phyloP scores from a whole-genome alignment of 2,888 invertebrate species.

The Yponomeuta evonymella region DNA sequence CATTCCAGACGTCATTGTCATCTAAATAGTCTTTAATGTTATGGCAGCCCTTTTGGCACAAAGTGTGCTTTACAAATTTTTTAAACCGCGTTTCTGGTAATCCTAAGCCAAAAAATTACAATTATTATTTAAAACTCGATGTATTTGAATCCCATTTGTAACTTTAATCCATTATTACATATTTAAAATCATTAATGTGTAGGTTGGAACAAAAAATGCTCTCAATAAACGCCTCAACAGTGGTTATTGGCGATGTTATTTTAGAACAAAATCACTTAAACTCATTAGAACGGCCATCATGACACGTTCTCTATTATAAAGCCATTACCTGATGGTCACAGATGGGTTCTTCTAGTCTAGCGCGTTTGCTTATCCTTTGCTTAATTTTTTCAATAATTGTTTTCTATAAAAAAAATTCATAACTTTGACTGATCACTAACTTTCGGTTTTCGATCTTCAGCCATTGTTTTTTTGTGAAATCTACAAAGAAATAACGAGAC shows the following conservation, averaged over 20 bases:
- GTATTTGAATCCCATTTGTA: background rate
- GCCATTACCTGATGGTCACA: conserved; percentile 30
- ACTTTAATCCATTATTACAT: background rate
- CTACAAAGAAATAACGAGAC: too few relatives aligned
- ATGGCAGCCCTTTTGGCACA: too few relatives aligned
- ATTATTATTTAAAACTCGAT: too few relatives aligned
- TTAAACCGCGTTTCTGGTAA: too few relatives aligned
- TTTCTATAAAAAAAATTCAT: too few relatives aligned
- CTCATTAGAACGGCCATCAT: conserved; percentile 32
- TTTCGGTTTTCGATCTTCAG: too few relatives aligned
- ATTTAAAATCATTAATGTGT: conserved; percentile 7
- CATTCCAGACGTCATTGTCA: too few relatives aligned
- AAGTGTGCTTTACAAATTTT: too few relatives aligned
- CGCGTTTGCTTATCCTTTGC: background rate
- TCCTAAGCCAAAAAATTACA: too few relatives aligned
- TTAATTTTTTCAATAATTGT: conserved; percentile 23
- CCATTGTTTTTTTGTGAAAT: too few relatives aligned
- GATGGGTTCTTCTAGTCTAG: conserved; percentile 25
- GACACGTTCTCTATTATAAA: conserved; percentile 34
- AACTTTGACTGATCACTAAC: too few relatives aligned
- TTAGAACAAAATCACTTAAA: conserved; percentile 28
- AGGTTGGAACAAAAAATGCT: conserved; percentile 5
- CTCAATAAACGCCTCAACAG: conserved; percentile 2
- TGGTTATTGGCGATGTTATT: background rate
- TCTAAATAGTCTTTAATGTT: too few relatives aligned